Conservation (phyloP, 2,797 vertebrate species). For the Trichosurus vulpecula region DNA sequence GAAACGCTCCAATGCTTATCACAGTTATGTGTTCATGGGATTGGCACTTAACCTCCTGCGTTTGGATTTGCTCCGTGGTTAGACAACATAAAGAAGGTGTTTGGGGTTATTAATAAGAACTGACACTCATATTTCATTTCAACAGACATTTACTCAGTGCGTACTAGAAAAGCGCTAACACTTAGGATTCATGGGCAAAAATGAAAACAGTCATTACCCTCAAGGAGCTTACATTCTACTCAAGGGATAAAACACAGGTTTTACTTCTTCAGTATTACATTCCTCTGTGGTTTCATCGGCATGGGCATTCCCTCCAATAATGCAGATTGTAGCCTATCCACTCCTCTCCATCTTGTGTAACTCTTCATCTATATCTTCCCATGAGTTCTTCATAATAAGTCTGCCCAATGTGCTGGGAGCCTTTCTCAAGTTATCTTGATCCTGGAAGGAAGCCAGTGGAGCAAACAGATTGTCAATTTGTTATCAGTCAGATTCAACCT, state of each 20-base stretch:
- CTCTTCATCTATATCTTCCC: not conserved
- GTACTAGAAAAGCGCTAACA: not conserved
- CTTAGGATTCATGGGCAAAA: not conserved
- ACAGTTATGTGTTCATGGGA: constrained; percentile 34
- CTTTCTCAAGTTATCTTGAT: not conserved
- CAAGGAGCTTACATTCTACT: not conserved
- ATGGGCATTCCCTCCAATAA: not conserved
- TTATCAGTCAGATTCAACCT: not conserved
- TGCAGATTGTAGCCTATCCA: not conserved
- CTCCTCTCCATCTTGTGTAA: not conserved
- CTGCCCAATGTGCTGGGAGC: not conserved
- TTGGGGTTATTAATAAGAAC: not conserved
- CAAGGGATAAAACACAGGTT: not conserved
- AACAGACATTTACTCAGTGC: not conserved
- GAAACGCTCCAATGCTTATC: constrained; percentile 40
- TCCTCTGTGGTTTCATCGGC: not conserved
- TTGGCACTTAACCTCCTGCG: constrained; percentile 24
- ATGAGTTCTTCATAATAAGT: not conserved
- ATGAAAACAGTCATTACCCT: not conserved
- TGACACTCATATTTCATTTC: not conserved
- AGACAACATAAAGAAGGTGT: not conserved
- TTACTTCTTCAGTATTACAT: not conserved
- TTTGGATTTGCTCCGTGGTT: constrained; percentile 37
- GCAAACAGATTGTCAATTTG: not conserved
- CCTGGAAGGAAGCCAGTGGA: not conserved